Percentiles rank a stretch among this genome's conserved stretches.
These are phyloP conservation scores for Daboia siamensis DNA, from an alignment of 2,113 vertebrate genomes.

Conservation along the genomic window DNA sequence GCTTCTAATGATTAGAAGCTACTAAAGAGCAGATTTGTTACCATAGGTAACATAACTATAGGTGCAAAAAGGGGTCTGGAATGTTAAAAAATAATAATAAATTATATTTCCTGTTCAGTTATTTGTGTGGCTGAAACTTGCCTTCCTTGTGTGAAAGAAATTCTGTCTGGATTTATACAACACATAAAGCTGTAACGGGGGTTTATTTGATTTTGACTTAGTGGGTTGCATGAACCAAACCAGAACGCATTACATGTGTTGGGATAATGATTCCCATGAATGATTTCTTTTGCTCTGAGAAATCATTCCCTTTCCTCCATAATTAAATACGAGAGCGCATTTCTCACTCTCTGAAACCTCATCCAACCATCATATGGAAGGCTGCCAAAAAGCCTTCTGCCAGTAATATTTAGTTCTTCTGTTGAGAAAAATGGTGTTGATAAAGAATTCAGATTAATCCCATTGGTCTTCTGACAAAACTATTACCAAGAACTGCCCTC, in stretches of 20 bases:
- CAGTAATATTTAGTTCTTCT: neutral
- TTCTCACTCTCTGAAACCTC: neutral
- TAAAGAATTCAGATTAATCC: neutral
- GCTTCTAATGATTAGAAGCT: neutral
- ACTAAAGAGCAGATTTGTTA: neutral
- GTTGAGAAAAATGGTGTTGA: neutral
- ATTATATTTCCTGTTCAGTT: neutral
- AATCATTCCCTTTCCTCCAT: neutral
- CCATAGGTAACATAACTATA: neutral
- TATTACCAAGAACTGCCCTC: neutral
- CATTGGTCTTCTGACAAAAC: neutral
- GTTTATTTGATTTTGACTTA: neutral
- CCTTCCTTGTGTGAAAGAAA: neutral
- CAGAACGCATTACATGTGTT: neutral
- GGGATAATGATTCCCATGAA: neutral
- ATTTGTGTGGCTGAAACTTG: neutral
- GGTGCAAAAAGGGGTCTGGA: neutral
- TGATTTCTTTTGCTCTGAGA: neutral
- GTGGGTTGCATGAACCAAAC: neutral
- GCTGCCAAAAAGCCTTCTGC: neutral
- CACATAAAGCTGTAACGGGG: neutral
- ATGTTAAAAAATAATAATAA: neutral
- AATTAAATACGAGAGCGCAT: neutral
- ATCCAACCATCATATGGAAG: neutral
- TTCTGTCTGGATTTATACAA: neutral